Evolutionary conservation across 2,888 invertebrate species (phyloP).

Genomic region (Macaria notata): DNA sequence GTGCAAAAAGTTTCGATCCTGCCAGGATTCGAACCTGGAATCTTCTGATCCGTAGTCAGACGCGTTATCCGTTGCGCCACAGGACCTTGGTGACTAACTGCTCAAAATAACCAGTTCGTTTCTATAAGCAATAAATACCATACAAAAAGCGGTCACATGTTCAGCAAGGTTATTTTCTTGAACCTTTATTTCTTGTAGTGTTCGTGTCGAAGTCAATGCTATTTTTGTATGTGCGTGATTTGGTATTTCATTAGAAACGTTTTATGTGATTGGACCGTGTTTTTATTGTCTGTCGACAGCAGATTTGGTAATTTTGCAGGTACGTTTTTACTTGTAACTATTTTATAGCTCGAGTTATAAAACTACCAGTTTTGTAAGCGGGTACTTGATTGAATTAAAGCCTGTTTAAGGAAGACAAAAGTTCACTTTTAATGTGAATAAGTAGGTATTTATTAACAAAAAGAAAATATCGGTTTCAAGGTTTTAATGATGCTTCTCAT

Average conservation of each 20-base stretch:
- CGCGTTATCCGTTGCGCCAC: conserved; percentile 87
- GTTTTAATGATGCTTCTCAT: too few relatives aligned
- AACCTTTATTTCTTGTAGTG: conserved; percentile 11
- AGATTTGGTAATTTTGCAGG: conserved; percentile 5
- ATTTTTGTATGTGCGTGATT: conserved; percentile 28
- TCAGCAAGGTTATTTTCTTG: conserved; percentile 21
- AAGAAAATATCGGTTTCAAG: too few relatives aligned
- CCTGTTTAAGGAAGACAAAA: too few relatives aligned
- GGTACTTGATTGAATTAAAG: too few relatives aligned
- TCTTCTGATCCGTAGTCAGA: conserved; percentile 88
- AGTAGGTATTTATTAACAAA: too few relatives aligned
- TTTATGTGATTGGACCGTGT: conserved; percentile 8
- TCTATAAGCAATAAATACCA: conserved; percentile 14
- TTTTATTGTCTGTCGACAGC: conserved; percentile 46
- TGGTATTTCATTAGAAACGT: conserved; percentile 18
- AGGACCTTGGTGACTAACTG: conserved; percentile 43
- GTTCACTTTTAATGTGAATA: too few relatives aligned
- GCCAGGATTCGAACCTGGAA: conserved; percentile 86
- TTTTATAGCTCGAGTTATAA: too few relatives aligned
- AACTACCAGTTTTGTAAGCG: too few relatives aligned
- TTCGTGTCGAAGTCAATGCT: conserved; percentile 26
- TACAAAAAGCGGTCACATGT: conserved; percentile 16
- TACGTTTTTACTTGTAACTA: too few relatives aligned
- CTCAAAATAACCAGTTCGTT: conserved; percentile 13
- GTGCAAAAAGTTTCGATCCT: conserved; percentile 53